These are phyloP conservation scores for Speoplatyrhinus poulsoni DNA, from an alignment of 2,113 vertebrate genomes.

Conservation along the genomic window DNA sequence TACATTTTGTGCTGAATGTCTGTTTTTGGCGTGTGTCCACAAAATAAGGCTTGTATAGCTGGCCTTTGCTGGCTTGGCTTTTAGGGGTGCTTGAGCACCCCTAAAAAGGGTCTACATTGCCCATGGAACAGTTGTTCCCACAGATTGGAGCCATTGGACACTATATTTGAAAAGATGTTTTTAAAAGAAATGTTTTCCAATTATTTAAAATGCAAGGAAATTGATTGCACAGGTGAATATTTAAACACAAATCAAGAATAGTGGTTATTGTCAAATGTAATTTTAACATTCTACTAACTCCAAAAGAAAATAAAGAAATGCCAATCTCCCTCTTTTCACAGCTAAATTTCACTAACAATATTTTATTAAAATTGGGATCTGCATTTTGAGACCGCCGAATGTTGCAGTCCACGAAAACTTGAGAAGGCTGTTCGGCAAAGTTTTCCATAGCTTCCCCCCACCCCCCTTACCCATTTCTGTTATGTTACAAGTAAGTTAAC, in stretches of 20 bases:
- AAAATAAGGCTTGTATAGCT: too few species aligned
- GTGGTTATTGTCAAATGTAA: too few species aligned
- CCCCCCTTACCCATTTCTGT: slow-evolving; percentile 21
- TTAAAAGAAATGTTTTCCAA: too few species aligned
- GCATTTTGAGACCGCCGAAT: slow-evolving; percentile 37
- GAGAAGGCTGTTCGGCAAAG: slow-evolving; percentile 3
- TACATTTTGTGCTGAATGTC: too few species aligned
- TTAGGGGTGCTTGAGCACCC: too few species aligned
- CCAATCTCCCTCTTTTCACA: slow-evolving; percentile 13
- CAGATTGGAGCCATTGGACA: not conserved
- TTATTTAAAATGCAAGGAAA: not conserved
- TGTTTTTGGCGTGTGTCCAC: too few species aligned
- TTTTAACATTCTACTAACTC: not conserved
- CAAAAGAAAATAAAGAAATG: not conserved
- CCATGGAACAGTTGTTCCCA: not conserved
- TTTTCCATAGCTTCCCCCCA: slow-evolving; percentile 37
- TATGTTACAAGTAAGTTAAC: slow-evolving; percentile 44
- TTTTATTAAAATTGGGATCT: slow-evolving; percentile 18
- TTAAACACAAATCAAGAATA: not conserved
- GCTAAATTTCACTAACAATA: slow-evolving; percentile 24
- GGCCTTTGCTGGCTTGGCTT: too few species aligned
- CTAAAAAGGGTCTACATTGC: too few species aligned
- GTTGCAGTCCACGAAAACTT: slow-evolving; percentile 24
- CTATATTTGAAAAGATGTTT: too few species aligned
- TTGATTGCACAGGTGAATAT: not conserved